A percentile compares a stretch with the other conserved stretches of the same genome.
These are phyloP conservation scores for Typhlomys cinereus DNA, from an alignment of 2,113 vertebrate genomes.

Conservation along the genomic window DNA sequence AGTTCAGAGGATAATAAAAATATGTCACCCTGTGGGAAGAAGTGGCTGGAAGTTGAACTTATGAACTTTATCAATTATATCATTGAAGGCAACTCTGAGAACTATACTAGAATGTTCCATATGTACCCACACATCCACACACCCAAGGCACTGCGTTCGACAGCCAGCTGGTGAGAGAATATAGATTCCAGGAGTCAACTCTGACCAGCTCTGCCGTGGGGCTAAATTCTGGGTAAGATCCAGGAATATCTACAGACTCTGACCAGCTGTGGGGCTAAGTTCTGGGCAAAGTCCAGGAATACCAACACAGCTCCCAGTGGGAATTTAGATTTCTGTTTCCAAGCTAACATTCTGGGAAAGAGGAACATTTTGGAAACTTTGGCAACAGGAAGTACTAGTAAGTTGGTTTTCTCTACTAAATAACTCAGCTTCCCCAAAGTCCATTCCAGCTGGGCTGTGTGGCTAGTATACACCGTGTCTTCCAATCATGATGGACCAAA, in stretches of 20 bases:
- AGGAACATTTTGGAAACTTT: neutral
- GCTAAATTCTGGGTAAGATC: neutral
- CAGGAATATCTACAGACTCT: accelerated
- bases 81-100: accelerated
- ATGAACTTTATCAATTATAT: neutral
- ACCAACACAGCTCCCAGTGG: neutral
- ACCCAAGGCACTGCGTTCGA: neutral
- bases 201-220: neutral
- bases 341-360: neutral
- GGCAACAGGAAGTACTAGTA: neutral
- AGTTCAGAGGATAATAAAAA: neutral
- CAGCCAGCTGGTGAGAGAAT: neutral
- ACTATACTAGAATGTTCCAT: neutral
- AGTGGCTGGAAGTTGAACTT: neutral
- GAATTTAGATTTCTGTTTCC: neutral
- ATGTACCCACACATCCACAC: accelerated
- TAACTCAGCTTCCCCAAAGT: neutral
- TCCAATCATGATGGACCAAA: accelerated
- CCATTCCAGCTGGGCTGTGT: accelerated
- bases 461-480: accelerated
- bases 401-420: neutral
- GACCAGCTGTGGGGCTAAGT: accelerated
- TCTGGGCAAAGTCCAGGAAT: neutral
- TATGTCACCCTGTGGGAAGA: neutral
- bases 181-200: neutral